Evolutionary conservation across 2,888 invertebrate genomes (phyloP).

Genomic region (Carcina quercana): DNA sequence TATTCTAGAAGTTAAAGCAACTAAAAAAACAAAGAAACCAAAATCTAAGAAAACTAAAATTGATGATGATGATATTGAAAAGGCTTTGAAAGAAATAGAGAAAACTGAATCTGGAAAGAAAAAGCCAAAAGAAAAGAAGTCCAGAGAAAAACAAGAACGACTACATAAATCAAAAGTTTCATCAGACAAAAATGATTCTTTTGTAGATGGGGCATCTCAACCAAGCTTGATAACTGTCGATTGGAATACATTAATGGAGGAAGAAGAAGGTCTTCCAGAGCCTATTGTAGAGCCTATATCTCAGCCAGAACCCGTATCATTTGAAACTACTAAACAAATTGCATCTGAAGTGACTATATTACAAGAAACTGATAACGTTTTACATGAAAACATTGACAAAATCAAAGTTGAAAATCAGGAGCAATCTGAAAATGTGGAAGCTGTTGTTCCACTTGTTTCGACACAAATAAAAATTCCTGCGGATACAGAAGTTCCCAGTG

Average conservation of each 20-base stretch:
- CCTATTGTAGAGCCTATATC: constrained; percentile 31
- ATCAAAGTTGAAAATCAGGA: not conserved
- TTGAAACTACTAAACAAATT: constrained; percentile 27
- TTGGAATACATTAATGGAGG: constrained; percentile 59
- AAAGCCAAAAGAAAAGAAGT: constrained; percentile 5
- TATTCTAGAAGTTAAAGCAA: constrained; percentile 12
- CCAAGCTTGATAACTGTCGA: constrained; percentile 34
- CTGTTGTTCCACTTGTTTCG: not conserved
- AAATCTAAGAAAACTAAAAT: constrained; percentile 41
- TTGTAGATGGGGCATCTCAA: not conserved
- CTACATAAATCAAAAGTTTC: not conserved
- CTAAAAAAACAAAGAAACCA: constrained; percentile 42
- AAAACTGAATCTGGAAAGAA: constrained; percentile 29
- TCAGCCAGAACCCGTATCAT: constrained; percentile 21
- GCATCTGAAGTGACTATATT: constrained; percentile 62
- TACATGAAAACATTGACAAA: not conserved
- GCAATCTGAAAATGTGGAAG: constrained; percentile 1
- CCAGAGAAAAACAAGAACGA: constrained; percentile 9
- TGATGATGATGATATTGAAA: constrained; percentile 40
- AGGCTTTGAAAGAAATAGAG: constrained; percentile 41
- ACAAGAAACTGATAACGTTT: constrained; percentile 29
- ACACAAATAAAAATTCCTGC: too few relatives aligned
- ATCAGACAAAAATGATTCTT: not conserved
- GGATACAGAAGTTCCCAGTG: too few relatives aligned
- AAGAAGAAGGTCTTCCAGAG: constrained; percentile 44